Evolutionary conservation across 2,888 invertebrate species (phyloP), one percentile per base, ranked within the genome.

Genomic region (Parascotia fuliginaria): DNA sequence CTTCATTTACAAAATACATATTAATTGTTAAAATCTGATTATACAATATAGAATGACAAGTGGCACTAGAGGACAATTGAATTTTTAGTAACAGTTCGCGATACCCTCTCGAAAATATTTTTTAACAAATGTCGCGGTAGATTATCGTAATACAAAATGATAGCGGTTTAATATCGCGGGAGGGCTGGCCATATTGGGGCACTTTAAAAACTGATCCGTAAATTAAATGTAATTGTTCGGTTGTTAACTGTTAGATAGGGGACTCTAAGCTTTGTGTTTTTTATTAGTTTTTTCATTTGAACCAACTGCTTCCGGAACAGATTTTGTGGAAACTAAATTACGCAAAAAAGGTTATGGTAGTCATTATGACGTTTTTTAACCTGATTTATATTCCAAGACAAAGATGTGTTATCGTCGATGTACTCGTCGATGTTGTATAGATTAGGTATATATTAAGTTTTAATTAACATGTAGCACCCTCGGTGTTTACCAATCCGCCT

Each of bases 151-250:
- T 67, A 65, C 51, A 62, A 67, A 77, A 75, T 77, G 76, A 79
- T 79, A 77, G 79, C 74, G 75, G 77, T 73, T 75, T 79, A 73
- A 80, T 77, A 59, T 65, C 50, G 70, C 65, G 70, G 80, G 79
- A 75, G 65, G 77, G 73, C 64, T 7, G 55, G 77, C 85, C 85
- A 85, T 85, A 86, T 84, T 86, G 88, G 84, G 74, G 74, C 82
- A 85, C 88, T 89, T 89, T 87, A 89, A 90, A 90, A 89, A 87
- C 86, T 81, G 84, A 83, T 87, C 80, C 73, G 82, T 85, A 87
- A 92, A 92, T 92, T 92, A 91, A 92, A 92, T 87, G 87, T 91
- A 90, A 92, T 92, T 92, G 92, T 92, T 90, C 88, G 85, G 86
- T 90, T 77, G 90, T 90, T 89, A 89, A 79, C 79, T 73, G 75